These are phyloP conservation scores for Phorcus lineatus DNA, from an alignment of 2,888 invertebrate genomes.

Conservation along the genomic window DNA sequence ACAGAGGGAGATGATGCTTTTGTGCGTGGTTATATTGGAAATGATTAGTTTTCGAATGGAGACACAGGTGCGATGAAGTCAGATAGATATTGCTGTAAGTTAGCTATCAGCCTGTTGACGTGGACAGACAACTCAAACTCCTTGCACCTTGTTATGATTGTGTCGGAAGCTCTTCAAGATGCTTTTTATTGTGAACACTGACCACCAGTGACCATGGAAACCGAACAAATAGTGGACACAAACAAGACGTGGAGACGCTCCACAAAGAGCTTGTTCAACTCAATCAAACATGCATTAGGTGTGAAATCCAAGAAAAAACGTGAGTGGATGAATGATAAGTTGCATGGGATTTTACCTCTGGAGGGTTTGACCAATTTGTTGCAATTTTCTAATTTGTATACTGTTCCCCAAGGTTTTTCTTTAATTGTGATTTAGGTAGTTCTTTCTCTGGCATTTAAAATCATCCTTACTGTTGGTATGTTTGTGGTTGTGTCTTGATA, in stretches of 20 bases:
- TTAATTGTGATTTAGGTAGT: no score
- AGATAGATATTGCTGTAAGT: background rate
- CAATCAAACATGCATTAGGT: slow-evolving; percentile 2
- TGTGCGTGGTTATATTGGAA: no score
- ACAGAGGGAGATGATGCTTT: no score
- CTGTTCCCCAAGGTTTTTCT: no score
- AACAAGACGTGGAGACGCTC: slow-evolving; percentile 2
- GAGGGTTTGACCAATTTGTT: no score
- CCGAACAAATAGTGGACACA: background rate
- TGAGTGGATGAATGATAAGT: background rate
- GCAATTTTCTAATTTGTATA: no score
- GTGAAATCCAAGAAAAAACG: background rate
- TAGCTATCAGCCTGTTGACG: background rate
- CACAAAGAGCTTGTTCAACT: background rate
- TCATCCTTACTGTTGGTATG: no score
- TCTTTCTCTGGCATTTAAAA: no score
- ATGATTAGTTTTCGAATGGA: no score
- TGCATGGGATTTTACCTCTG: no score
- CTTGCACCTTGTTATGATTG: background rate
- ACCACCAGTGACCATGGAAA: slow-evolving; percentile 9
- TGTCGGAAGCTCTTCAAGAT: background rate
- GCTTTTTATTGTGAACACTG: background rate
- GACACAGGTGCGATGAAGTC: background rate
- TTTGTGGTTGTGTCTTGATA: no score
- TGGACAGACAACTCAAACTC: background rate